Evolutionary conservation across 1,140 invertebrate species (phyloP), one percentile per base, ranked within the genome.

Genomic region (Drosophila ironensis): DNA sequence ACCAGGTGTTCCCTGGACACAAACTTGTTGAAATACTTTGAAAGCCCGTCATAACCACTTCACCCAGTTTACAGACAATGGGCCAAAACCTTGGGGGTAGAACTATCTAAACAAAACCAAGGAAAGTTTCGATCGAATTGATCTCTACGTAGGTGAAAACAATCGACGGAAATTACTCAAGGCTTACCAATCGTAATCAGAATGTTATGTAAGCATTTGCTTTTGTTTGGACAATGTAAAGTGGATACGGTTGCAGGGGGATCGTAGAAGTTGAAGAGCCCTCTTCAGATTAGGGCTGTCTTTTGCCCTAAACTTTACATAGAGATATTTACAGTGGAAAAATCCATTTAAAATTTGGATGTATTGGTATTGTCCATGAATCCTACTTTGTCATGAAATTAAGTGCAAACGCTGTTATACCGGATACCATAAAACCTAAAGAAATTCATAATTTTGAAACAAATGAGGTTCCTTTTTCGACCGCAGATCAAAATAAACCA

Each of bases 151-250:
- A 14, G 33, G 14, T 16, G 14, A 37, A 37, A 37, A 37, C 33
- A 37, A 63, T 45, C 47, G 30, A 12, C 56, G 57, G 74, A 72
- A 72, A 51, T 78, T 42, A 24, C 47, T 61, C 1, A 53, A 51
- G 38, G 42, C 57, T 41, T 33, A 56, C 41, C 17, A 57, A 69
- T 63, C 44, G 47, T 24, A 46, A 24, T 51, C 25, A 57, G 38
- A 42, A 33, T 9, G 11, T 12, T 33, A 11, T n/a, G 37, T 45
- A 59, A 38, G 38, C 33, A 22, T 22, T 3, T 41, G 42, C n/a
- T 11, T 27, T 45, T 38, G 45, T 14, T 60, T 33, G 28, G 16
- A 4, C 51, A 16, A 41, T 44, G 22, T 37, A 54, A 41, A 38
- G 50, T 41, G 3, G 8, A 33, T 48, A 1, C 5, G 25, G 5